Evolutionary conservation across 2,113 vertebrate genomes (phyloP), one percentile per base, ranked within the genome.

Genomic region (Oceanites oceanicus): DNA sequence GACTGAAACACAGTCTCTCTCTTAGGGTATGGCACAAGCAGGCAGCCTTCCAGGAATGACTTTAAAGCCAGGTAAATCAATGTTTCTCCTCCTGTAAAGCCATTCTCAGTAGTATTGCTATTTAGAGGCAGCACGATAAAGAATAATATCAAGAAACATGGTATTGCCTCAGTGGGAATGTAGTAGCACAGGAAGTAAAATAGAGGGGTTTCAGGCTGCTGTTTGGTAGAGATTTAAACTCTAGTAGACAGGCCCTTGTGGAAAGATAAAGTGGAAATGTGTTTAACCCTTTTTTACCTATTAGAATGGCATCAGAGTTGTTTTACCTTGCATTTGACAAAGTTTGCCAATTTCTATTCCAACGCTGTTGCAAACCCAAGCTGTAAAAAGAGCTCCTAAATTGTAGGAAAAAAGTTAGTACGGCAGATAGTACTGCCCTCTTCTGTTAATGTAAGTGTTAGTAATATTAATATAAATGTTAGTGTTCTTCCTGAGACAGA

Each of bases 201-300:
- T 53, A 89, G 61, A 96, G 74, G 94, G 76, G 66, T 95, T 97
- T 97, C 73, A 82, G 26, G 56, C 59, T 74, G 81, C 73, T 76
- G 47, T 97, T 96, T 95, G 30, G 61, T 94, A 75, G 67, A 97
- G 36, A 96, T 97, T 97, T 97, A 97, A 97, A 80, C 84, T 84
- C 56, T 79, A 97, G 84, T 90, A 97, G 97, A 97, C 47, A 90
- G 78, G 71, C 26, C 95, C 83, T 96, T 89, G 56, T 4, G 47
- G 97, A 92, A 40, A 96, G 22, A 96, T 96, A 97, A 97, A 97
- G 42, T 32, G 62, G 95, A 94, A 97, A 84, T 40, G 5, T 63
- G 47, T 84, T 98, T 97, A 97, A 96, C 76, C 74, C 34, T 61
- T 94, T 94, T 95, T 86, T 44, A 94, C 34, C 42, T 91, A 76